Evolutionary conservation across 2,113 vertebrate species (phyloP).

Genomic region (Penelope pileata): DNA sequence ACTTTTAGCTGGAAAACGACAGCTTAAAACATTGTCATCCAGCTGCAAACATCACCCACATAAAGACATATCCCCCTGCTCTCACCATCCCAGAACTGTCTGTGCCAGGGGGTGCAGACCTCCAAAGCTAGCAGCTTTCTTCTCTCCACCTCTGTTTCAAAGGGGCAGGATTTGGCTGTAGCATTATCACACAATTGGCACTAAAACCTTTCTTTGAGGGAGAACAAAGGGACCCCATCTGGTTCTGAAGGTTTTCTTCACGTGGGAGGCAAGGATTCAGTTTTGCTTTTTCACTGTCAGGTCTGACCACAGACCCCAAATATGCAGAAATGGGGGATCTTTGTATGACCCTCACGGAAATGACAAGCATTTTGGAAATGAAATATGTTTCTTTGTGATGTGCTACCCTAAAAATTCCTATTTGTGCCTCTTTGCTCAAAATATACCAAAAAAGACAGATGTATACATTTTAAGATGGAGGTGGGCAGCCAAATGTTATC

Average conservation of each 20-base stretch:
- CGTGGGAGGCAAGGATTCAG: background rate
- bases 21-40: background rate
- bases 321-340: background rate
- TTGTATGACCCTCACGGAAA: background rate
- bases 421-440: background rate
- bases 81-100: background rate
- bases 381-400: accelerated
- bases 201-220: background rate
- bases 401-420: background rate
- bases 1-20: background rate
- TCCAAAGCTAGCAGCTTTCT: background rate
- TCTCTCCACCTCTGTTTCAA: background rate
- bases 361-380: background rate
- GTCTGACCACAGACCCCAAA: background rate
- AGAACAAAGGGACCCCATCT: background rate
- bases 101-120: background rate
- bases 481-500: background rate
- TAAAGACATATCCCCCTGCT: background rate
- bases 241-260: background rate
- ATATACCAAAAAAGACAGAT: background rate
- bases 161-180: background rate
- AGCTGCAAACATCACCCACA: background rate
- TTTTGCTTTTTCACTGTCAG: background rate
- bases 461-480: background rate
- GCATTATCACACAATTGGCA: background rate